Evolutionary conservation across 2,888 invertebrate species (phyloP), one percentile per base, ranked within the genome.

Genomic region (Cryptus armator): DNA sequence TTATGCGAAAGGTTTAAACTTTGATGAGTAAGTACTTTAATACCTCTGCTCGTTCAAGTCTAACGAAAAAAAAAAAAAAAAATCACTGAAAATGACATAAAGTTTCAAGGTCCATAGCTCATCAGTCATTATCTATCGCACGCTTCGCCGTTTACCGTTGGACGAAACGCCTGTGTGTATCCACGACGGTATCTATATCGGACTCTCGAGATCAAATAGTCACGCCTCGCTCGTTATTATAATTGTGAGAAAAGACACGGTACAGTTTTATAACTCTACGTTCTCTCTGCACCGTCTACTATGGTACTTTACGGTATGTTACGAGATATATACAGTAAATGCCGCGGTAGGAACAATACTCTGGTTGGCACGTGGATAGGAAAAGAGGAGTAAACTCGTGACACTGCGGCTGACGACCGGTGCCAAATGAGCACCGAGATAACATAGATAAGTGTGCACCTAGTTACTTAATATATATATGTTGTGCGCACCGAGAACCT

Each of bases 361-460:
- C 19, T 2, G 12, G 16, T 32, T 32, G 37, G 51, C 70, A 71
- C 56, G 71, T 72, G 72, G 72, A 19, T 43, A 56, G 62, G n/a
- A 62, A 62, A 62, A 19, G 53, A 56, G 24, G 56, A 56, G 24
- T 10, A 59, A 44, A 24, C 56, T 44, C 24, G 56, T 72, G 72
- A 72, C 56, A 44, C 14, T 44, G 72, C 37, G 14, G 56, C 56
- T 24, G 48, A 53, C 16, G 19, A 43, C 16, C 48, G 56, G 32
- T 70, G 32, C 62, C 59, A 62, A 62, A 19, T 46, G 62, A 62
- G 62, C 48, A 37, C 14, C 46, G 24, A 62, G 78, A 78, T 78
- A 78, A 78, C 78, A 19, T 16, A 44, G 78, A 78, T 78, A 78
- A 78, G 59, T 37, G 43, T 14, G 16, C 56, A 46, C 16, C 16